Evolutionary conservation across 1,140 invertebrate species (phyloP), one percentile per base, ranked within the genome.

Genomic region (Drosophila insularis): DNA sequence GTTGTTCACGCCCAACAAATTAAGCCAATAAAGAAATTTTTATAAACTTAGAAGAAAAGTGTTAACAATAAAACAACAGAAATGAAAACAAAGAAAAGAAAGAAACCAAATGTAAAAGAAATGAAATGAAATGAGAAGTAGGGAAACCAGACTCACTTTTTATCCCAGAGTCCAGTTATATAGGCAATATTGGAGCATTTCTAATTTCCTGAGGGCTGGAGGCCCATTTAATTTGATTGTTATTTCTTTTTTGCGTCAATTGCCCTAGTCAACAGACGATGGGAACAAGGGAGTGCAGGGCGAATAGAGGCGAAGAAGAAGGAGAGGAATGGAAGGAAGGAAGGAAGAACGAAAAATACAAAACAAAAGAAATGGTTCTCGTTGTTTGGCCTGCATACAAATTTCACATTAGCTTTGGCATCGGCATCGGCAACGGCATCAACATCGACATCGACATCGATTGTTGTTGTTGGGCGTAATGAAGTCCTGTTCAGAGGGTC

Each of bases 161-260:
- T 50, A 50, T 50, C 27, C 19, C 14, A 31, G 6, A 8, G 27
- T 53, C 35, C 59, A 63, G 19, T 35, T 53, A 50, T 19, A 23
- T 53, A 79, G 69, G 50, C 39, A 73, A 63, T 43, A 59, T 55
- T 61, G 55, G 53, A 65, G 73, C 64, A 81, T 86, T 84, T 70
- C 70, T 84, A 86, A 84, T 84, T 85, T 84, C 78, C 80, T 84
- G 71, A 63, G 21, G 62, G 53, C 63, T 60, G 21, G 73, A 46
- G 70, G 77, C 74, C 74, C 79, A 78, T 85, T 85, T 78, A 77
- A 85, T 85, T 86, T 85, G 81, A 85, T 86, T 85, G 81, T 86
- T 86, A 85, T 86, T 74, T 77, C 68, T 72, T 70, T 50, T 50
- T 64, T 66, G 59, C 76, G 58, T 68, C 80, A 72, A 82, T 71